Conservation (phyloP, 2,888 invertebrate genomes). For the Phaonia tiefii region DNA sequence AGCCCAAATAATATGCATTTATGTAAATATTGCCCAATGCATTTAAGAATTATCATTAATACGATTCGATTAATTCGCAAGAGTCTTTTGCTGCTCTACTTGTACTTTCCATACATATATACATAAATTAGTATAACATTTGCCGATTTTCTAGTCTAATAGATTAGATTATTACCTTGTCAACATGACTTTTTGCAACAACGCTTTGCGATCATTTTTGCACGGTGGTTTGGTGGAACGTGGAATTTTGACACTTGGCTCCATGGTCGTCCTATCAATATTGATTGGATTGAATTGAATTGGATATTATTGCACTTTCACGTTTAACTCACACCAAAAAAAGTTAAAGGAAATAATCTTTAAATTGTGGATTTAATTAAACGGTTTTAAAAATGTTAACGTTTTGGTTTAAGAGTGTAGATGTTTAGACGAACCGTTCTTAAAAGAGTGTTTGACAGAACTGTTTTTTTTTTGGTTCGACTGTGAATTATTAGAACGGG, state of each 20-base stretch:
- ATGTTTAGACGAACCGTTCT: constrained; percentile 75
- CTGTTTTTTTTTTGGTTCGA: constrained; percentile 75
- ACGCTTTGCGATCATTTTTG: constrained; percentile 80
- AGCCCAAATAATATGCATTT: too few species aligned
- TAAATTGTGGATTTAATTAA: constrained; percentile 46
- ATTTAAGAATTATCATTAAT: too few species aligned
- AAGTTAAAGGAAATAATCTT: constrained; percentile 16
- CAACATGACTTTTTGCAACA: constrained; percentile 79
- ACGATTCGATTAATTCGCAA: too few species aligned
- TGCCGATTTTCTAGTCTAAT: too few species aligned
- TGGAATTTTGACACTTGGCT: constrained; percentile 75
- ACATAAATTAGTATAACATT: too few species aligned
- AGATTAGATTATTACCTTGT: constrained; percentile 80
- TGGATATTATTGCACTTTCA: constrained; percentile 10
- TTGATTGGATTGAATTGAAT: neutral
- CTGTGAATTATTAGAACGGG: constrained; percentile 76
- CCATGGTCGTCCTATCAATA: constrained; percentile 70
- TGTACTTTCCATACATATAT: too few species aligned
- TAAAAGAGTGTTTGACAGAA: constrained; percentile 77
- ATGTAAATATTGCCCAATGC: too few species aligned
- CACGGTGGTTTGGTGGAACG: constrained; percentile 77
- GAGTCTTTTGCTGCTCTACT: too few species aligned
- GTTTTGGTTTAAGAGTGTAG: too few species aligned
- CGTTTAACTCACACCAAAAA: constrained; percentile 4
- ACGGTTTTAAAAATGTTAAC: too few species aligned